Conservation (phyloP, 2,888 invertebrate genomes). For the Metellina segmentata region DNA sequence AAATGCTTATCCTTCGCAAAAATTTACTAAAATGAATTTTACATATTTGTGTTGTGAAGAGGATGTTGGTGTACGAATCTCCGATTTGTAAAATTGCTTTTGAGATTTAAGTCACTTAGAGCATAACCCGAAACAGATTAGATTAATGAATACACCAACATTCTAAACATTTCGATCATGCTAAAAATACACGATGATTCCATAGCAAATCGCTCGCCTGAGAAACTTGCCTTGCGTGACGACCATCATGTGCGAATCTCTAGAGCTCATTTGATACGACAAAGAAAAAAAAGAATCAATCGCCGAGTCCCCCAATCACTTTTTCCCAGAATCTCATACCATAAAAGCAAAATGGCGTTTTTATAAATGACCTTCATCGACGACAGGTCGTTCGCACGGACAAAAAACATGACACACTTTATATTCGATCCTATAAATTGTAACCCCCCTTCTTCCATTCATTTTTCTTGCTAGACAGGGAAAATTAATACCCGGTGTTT, state of each 20-base stretch:
- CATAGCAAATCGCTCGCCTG: conserved; percentile 3
- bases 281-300: conserved; percentile 31
- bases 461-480: conserved; percentile 19
- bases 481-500: conserved; percentile 62
- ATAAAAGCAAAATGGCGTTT: conserved; percentile 23
- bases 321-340: background rate
- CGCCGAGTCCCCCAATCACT: conserved; percentile 18
- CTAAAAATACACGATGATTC: background rate
- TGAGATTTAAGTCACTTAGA: background rate
- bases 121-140: background rate
- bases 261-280: background rate
- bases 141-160: background rate
- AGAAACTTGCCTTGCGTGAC: conserved; percentile 52
- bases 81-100: background rate
- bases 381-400: conserved; percentile 38
- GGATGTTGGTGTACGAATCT: background rate
- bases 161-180: background rate
- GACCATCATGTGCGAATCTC: conserved; percentile 17
- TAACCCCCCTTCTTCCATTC: conserved; percentile 1
- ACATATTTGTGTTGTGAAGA: too few relatives aligned
- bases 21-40: too few relatives aligned
- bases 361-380: conserved; percentile 55
- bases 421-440: conserved; percentile 4
- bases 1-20: too few relatives aligned
- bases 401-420: conserved; percentile 62